phyloP scores from a whole-genome alignment of 2,888 invertebrate genomes.

The Tipula confusa region DNA sequence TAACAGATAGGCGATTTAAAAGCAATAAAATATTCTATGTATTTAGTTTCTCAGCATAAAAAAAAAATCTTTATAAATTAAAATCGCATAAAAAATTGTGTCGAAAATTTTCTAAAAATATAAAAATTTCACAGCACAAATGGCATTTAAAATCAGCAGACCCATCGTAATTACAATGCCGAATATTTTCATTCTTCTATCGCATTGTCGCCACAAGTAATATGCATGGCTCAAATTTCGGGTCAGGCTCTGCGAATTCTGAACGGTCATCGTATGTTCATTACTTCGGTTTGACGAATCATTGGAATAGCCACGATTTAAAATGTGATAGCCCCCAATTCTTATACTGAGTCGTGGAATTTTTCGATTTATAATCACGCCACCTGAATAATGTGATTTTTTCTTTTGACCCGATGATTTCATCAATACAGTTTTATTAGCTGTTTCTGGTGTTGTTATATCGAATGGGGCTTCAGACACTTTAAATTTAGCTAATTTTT shows the following conservation, averaged over 20 bases:
- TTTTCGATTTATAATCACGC: conserved; percentile 40
- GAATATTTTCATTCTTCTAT: background rate
- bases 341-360: conserved; percentile 40
- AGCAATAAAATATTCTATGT: background rate
- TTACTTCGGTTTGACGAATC: background rate
- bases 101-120: background rate
- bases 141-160: background rate
- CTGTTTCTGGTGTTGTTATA: background rate
- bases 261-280: background rate
- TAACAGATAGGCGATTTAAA: background rate
- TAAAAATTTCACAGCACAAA: background rate
- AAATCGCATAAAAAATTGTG: background rate
- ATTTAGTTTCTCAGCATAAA: background rate
- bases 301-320: background rate
- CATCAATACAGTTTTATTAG: background rate
- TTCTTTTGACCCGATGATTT: conserved; percentile 27
- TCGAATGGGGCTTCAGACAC: conserved; percentile 44
- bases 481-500: conserved; percentile 41
- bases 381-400: conserved; percentile 40
- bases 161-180: background rate
- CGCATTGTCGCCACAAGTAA: background rate
- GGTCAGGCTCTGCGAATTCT: background rate
- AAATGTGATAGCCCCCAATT: background rate
- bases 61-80: conserved; percentile 6
- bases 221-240: background rate